phyloP scores from a whole-genome alignment of 2,888 invertebrate species.

The Spodoptera exigua region DNA sequence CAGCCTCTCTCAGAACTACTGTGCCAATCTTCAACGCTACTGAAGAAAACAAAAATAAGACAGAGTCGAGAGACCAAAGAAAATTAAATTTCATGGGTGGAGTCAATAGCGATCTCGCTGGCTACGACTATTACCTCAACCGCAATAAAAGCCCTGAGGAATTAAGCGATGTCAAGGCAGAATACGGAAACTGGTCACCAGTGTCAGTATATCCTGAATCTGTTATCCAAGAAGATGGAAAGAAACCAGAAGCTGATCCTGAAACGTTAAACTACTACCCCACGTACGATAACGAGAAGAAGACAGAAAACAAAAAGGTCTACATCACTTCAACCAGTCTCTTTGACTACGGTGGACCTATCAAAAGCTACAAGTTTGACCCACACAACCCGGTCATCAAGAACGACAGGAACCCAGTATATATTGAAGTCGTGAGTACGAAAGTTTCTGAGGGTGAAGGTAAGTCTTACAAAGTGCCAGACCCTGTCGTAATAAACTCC shows the following conservation, averaged over 20 bases:
- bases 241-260: slow-evolving; percentile 77
- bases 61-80: slow-evolving; percentile 83
- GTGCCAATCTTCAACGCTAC: slow-evolving; percentile 65
- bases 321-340: slow-evolving; percentile 86
- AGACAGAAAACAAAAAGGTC: slow-evolving; percentile 82
- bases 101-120: slow-evolving; percentile 83
- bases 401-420: slow-evolving; percentile 89
- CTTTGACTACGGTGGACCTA: slow-evolving; percentile 80
- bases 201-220: slow-evolving; percentile 86
- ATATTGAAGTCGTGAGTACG: slow-evolving; percentile 85
- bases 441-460: slow-evolving; percentile 85
- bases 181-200: slow-evolving; percentile 88
- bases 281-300: slow-evolving; percentile 83
- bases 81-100: slow-evolving; percentile 78
- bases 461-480: slow-evolving; percentile 89
- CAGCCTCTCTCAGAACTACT: slow-evolving; percentile 74
- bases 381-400: slow-evolving; percentile 86
- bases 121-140: slow-evolving; percentile 85
- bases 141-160: slow-evolving; percentile 81
- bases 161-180: slow-evolving; percentile 83
- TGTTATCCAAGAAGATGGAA: slow-evolving; percentile 83
- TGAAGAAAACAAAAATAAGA: slow-evolving; percentile 79
- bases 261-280: slow-evolving; percentile 84
- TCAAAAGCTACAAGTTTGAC: slow-evolving; percentile 84
- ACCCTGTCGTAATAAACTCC: slow-evolving; percentile 92